These are phyloP conservation scores for Dryoscopus gambensis DNA, from an alignment of 2,113 vertebrate genomes.

Conservation along the genomic window DNA sequence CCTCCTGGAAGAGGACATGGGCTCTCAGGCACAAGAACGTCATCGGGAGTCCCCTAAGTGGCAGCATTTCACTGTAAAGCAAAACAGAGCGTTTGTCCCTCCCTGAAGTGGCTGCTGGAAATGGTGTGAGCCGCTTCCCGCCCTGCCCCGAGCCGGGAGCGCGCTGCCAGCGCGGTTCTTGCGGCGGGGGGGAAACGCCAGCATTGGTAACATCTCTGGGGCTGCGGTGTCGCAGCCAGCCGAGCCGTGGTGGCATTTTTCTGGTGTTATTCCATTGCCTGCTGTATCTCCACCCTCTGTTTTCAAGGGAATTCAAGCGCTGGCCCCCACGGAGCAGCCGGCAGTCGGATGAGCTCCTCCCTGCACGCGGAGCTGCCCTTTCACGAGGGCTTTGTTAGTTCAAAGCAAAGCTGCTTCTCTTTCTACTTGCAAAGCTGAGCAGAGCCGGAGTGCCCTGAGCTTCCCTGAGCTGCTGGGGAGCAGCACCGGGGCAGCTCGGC, in stretches of 20 bases:
- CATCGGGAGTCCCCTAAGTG: slow-evolving; percentile 57
- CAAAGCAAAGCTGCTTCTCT: slow-evolving; percentile 39
- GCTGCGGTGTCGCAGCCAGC: slow-evolving; percentile 43
- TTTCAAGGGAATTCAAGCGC: slow-evolving; percentile 57
- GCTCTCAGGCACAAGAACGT: slow-evolving; percentile 27
- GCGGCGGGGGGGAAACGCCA: slow-evolving; percentile 40
- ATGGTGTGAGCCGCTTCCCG: slow-evolving; percentile 55
- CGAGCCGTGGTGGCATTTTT: slow-evolving; percentile 61
- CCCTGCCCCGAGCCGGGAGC: slow-evolving; percentile 46
- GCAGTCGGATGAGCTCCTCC: slow-evolving; percentile 29
- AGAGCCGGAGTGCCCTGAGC: neutral
- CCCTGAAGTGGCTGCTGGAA: slow-evolving; percentile 57
- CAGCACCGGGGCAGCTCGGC: neutral
- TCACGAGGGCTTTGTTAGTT: slow-evolving; percentile 11
- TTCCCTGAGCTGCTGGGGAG: neutral
- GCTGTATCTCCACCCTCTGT: slow-evolving; percentile 58
- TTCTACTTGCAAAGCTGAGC: neutral
- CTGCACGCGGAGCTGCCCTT: slow-evolving; percentile 22
- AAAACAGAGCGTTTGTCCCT: neutral
- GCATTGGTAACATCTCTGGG: slow-evolving; percentile 34
- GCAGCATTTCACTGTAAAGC: slow-evolving; percentile 59
- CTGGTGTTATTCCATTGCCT: slow-evolving; percentile 50
- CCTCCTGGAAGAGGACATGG: neutral
- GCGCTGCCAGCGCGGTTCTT: slow-evolving; percentile 59
- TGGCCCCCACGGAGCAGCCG: neutral